Evolutionary conservation across 2,113 vertebrate genomes (phyloP), one percentile per base, ranked within the genome.

Genomic region (Colius striatus): DNA sequence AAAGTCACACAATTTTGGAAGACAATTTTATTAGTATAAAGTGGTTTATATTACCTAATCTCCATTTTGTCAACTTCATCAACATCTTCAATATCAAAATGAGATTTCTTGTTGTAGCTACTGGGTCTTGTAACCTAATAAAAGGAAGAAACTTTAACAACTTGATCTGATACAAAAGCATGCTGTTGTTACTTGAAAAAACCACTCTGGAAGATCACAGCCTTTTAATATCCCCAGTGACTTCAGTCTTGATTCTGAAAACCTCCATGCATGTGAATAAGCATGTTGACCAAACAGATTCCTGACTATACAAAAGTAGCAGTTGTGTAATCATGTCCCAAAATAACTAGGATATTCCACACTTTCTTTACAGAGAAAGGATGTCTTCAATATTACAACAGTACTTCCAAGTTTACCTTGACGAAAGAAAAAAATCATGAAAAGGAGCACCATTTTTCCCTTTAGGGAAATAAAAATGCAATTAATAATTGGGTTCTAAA

Each of bases 51-150:
- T 96, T 96, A 99, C 99, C 99, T 99, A 87, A 99, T 98, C 7
- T 99, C 99, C 93, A 99, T 98, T 97, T 99, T 99, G 96, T 99
- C 99, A 51, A 99, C 98, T 74, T 99, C 99, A 92, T 99, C 99
- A 38, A 94, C 97, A 76, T 99, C 99, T 97, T 99, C 99, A 63
- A 99, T 99, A 83, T 99, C 99, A 91, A 99, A 99, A 90, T 99
- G 99, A 26, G 98, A 98, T 27, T 99, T 98, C 90, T 98, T 99
- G 94, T 98, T 99, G 98, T 99, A 99, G 97, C 99, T 99, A 78
- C 99, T 98, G 16, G 99, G 99, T 91, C 99, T 98, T 62, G 98
- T 99, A 88, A 99, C 98, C 99, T 99, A 92, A 58, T 30, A 38
- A 63, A 65, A 91, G 53, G 55, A 92, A 4, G 19, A 91, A 75